Base-by-base conservation (phyloP, 2,113 vertebrate species). In the Chrysochloris asiatica region DNA sequence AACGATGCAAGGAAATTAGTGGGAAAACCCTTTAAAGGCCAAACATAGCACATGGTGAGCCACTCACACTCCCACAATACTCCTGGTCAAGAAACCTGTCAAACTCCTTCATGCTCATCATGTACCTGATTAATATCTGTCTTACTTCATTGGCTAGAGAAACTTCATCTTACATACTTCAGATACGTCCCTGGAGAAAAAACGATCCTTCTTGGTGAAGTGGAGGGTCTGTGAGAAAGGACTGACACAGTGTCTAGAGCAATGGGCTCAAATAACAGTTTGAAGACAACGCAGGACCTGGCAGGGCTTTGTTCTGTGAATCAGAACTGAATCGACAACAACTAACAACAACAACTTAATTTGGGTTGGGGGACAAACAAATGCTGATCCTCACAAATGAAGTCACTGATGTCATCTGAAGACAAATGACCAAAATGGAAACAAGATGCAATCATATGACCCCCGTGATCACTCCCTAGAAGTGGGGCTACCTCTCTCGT, bases 361-460 rank as follows among this genome's bases (percentile, higher is more conserved):
- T n/a, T 56, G 14, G 0, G 2, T 12, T 6, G n/a, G 2, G 3
- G 38, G 38, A 41, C 22, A 54, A 22, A 77, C 14, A 14, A 28
- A 38, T 36, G n/a, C 3, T 21, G 78, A 43, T 48, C 12, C 1
- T 45, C n/a, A 54, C 56, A 52, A 21, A 43, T 8, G 71, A 47
- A 36, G 33, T 33, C 38, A 4, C 12, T 83, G 54, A 16, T 41
- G 65, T 0, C n/a, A n/a, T n/a, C 8, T 16, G 28, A 30, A 63
- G 69, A 87, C 21, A 79, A 77, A 54, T 2, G n/a, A 56, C n/a
- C 41, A n/a, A 56, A 73, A 54, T 4, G 38, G 38, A 73, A 54
- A 38, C 13, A 48, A n/a, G 45, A 80, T 1, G 0, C 28, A 65
- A 22, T 17, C 26, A 47, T 1, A 6, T 0, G 12, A 45, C 4